Percentiles rank a stretch among this genome's conserved stretches.
phyloP scores from a whole-genome alignment of 2,797 vertebrate species.

The Rhinichthys osculus region DNA sequence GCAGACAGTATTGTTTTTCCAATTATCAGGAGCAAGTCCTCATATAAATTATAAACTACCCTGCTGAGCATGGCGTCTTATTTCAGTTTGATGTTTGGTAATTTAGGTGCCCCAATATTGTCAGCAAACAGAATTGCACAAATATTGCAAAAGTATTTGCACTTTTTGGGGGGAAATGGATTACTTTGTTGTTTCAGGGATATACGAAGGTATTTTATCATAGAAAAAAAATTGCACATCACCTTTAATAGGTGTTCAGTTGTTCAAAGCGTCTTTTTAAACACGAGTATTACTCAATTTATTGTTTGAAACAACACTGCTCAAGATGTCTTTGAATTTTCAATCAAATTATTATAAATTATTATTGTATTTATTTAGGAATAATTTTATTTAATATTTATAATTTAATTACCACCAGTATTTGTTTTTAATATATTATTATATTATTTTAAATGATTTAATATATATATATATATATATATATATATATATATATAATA shows the following conservation, averaged over 20 bases:
- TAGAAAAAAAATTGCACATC: not conserved
- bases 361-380: too few relatives aligned
- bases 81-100: not conserved
- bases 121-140: not conserved
- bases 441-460: not conserved
- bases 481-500: not conserved
- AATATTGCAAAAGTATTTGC: not conserved
- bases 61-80: not conserved
- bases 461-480: not conserved
- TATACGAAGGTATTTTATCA: not conserved
- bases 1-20: constrained; percentile 30
- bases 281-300: not conserved
- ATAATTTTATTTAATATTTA: not conserved
- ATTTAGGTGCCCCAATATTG: not conserved
- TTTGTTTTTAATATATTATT: not conserved
- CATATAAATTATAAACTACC: not conserved
- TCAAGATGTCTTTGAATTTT: not conserved
- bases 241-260: not conserved
- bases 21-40: constrained; percentile 26
- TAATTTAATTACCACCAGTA: not conserved
- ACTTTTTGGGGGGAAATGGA: not conserved
- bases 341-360: not conserved
- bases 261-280: not conserved
- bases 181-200: not conserved
- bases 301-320: too few relatives aligned